Evolutionary conservation across 1,140 invertebrate genomes (phyloP).

Genomic region (Trachelipus rathkii): DNA sequence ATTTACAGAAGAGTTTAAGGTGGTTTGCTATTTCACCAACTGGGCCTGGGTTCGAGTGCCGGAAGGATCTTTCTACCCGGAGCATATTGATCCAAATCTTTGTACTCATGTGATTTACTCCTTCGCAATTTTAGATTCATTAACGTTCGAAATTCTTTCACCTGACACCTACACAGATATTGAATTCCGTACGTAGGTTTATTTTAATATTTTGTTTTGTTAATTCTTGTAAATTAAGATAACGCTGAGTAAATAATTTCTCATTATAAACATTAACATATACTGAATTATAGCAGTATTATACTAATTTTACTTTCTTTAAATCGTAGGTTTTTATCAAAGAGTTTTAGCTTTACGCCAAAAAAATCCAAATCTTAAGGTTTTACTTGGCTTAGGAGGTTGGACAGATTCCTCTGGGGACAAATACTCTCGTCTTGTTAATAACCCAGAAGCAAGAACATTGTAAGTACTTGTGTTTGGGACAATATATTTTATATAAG

Average conservation of each 20-base stretch:
- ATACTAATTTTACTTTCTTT: too few relatives aligned
- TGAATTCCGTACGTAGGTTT: slow-evolving; percentile 64
- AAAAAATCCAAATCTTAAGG: slow-evolving; percentile 52
- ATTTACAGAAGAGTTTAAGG: slow-evolving; percentile 51
- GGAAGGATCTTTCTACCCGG: slow-evolving; percentile 77
- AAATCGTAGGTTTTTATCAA: slow-evolving; percentile 61
- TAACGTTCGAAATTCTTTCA: slow-evolving; percentile 66
- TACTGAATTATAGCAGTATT: too few relatives aligned
- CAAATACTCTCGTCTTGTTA: slow-evolving; percentile 74
- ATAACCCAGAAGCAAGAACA: slow-evolving; percentile 58
- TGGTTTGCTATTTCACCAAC: slow-evolving; percentile 82
- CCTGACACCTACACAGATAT: slow-evolving; percentile 81
- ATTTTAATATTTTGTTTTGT: too few relatives aligned
- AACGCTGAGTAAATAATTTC: too few relatives aligned
- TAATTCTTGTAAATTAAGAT: too few relatives aligned
- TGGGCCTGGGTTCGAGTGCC: slow-evolving; percentile 81
- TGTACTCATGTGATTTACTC: slow-evolving; percentile 87
- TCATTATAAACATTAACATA: too few relatives aligned
- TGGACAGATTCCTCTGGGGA: slow-evolving; percentile 81
- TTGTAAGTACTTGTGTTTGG: slow-evolving; percentile 56
- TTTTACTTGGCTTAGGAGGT: slow-evolving; percentile 77
- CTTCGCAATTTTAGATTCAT: slow-evolving; percentile 76
- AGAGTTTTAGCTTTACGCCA: slow-evolving; percentile 55
- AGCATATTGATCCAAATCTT: slow-evolving; percentile 70
- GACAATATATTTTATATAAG: neutral